Evolutionary conservation across 2,888 invertebrate genomes (phyloP).

Genomic region (Hermaeophaga mercurialis): DNA sequence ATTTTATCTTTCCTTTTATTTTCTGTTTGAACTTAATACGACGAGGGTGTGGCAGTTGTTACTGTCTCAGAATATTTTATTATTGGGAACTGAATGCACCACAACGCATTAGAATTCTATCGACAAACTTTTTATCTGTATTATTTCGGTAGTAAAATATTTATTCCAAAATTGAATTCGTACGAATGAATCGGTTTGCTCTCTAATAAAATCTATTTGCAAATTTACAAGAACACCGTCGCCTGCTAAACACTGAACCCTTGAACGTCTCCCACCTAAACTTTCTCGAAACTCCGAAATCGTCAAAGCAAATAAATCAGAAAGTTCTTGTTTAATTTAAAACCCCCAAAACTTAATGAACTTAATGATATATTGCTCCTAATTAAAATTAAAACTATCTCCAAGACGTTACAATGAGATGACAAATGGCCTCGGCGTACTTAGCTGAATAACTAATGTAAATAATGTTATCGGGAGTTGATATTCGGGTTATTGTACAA

Average conservation of each 20-base stretch:
- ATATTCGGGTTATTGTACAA: not conserved
- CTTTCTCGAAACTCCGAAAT: slow-evolving; percentile 12
- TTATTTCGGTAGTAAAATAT: too few relatives aligned
- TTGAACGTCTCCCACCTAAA: not conserved
- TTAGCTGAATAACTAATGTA: slow-evolving; percentile 24
- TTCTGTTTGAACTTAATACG: slow-evolving; percentile 15
- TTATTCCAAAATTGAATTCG: too few relatives aligned
- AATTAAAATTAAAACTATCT: slow-evolving; percentile 37
- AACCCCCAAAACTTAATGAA: slow-evolving; percentile 34
- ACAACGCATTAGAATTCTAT: not conserved
- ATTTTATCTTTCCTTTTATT: slow-evolving; percentile 29
- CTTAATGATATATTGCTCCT: slow-evolving; percentile 34
- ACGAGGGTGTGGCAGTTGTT: slow-evolving; percentile 13
- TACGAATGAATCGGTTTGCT: too few relatives aligned
- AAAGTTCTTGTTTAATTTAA: slow-evolving; percentile 31
- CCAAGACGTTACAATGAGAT: slow-evolving; percentile 26
- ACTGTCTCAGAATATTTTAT: slow-evolving; percentile 11
- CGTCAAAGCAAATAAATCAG: slow-evolving; percentile 24
- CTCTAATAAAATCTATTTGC: too few relatives aligned
- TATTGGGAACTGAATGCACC: too few relatives aligned
- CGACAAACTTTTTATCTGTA: too few relatives aligned
- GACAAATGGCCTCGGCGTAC: slow-evolving; percentile 26
- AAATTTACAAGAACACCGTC: too few relatives aligned
- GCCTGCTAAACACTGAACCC: too few relatives aligned
- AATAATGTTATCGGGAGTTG: not conserved